Conservation (phyloP, 2,888 invertebrate species). For the Cynaeus angustus region DNA sequence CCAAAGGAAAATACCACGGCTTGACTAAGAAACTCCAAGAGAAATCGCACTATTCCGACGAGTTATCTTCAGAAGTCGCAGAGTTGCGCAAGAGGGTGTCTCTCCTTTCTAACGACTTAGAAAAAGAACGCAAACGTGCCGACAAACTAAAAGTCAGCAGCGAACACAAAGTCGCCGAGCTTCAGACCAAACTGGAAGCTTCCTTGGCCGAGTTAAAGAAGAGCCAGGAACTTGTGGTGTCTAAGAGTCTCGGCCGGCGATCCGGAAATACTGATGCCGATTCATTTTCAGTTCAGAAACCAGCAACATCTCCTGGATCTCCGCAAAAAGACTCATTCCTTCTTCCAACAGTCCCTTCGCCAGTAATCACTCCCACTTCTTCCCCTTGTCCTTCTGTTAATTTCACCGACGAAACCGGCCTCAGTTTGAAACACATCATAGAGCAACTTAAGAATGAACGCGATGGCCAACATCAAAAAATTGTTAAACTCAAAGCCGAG, state of each 20-base stretch:
- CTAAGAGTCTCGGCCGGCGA: conserved; percentile 50
- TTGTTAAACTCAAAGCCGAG: conserved; percentile 67
- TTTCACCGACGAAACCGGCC: conserved; percentile 28
- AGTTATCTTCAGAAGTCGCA: conserved; percentile 54
- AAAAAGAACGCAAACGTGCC: conserved; percentile 56
- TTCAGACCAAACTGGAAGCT: conserved; percentile 65
- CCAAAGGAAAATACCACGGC: conserved; percentile 7
- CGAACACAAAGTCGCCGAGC: conserved; percentile 65
- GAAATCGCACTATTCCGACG: conserved; percentile 56
- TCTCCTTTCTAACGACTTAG: conserved; percentile 52
- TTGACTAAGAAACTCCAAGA: conserved; percentile 54
- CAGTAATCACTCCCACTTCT: conserved; percentile 38
- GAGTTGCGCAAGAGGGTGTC: conserved; percentile 56
- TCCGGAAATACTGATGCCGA: conserved; percentile 64
- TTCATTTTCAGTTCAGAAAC: conserved; percentile 68
- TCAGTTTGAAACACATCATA: conserved; percentile 47
- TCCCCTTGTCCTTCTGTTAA: conserved; percentile 21
- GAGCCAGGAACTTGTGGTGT: conserved; percentile 66
- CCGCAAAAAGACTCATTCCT: conserved; percentile 62
- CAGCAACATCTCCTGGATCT: conserved; percentile 67
- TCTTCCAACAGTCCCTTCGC: conserved; percentile 52
- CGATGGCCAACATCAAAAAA: conserved; percentile 58
- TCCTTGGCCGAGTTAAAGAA: conserved; percentile 65
- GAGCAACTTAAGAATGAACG: conserved; percentile 56
- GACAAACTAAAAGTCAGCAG: conserved; percentile 64